These are phyloP conservation scores for Diorhabda sublineata DNA, from an alignment of 1,140 invertebrate genomes.

Conservation along the genomic window DNA sequence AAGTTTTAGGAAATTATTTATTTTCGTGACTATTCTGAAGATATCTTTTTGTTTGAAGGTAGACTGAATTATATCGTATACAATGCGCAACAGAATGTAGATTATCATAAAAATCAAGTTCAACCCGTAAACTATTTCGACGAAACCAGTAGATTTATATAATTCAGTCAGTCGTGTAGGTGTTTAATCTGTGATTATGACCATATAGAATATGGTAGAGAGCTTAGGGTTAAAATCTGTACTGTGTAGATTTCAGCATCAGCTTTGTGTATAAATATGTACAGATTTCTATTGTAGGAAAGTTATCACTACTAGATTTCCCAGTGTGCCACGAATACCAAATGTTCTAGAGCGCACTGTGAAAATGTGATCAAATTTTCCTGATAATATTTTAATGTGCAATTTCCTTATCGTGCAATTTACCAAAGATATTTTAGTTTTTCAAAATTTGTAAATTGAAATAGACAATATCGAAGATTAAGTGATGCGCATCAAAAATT, in stretches of 20 bases:
- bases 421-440: constrained; percentile 6
- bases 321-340: too few species aligned
- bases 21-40: too few species aligned
- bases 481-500: too few species aligned
- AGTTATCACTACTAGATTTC: too few species aligned
- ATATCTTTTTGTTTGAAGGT: too few species aligned
- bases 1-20: too few species aligned
- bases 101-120: too few species aligned
- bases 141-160: too few species aligned
- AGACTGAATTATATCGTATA: too few species aligned
- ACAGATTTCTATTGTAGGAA: constrained; percentile 18
- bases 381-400: constrained; percentile 15
- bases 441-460: not conserved
- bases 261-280: constrained; percentile 13
- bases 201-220: constrained; percentile 42
- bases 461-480: too few species aligned
- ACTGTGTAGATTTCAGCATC: constrained; percentile 3
- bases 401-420: constrained; percentile 30
- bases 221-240: constrained; percentile 6
- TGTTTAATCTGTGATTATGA: constrained; percentile 43
- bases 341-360: constrained; percentile 6
- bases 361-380: not conserved
- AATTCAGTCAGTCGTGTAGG: constrained; percentile 11
- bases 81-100: too few species aligned
- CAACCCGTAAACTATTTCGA: too few species aligned